phyloP scores from a whole-genome alignment of 1,140 invertebrate species.

The Eriocheir sinensis region DNA sequence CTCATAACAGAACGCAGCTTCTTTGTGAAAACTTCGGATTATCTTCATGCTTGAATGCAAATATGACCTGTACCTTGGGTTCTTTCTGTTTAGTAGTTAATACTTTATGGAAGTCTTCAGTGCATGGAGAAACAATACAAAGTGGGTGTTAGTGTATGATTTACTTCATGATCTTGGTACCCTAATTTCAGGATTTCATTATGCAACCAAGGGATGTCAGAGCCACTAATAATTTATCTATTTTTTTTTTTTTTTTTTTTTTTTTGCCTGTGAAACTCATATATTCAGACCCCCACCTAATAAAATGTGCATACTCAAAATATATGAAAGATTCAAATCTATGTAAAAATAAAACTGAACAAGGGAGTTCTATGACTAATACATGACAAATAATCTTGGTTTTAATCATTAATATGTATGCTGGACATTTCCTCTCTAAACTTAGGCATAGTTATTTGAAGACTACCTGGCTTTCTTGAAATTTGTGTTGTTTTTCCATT shows the following conservation, averaged over 20 bases:
- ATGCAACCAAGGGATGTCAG: background rate
- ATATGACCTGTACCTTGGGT: background rate
- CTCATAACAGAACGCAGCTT: no score
- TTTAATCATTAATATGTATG: background rate
- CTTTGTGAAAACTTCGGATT: background rate
- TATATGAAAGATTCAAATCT: background rate
- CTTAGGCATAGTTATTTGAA: background rate
- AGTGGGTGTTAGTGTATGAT: background rate
- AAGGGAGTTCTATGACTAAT: background rate
- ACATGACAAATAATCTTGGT: background rate
- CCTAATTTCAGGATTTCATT: background rate
- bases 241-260: background rate
- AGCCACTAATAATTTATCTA: background rate
- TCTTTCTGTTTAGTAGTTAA: background rate
- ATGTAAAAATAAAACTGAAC: background rate
- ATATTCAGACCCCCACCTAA: background rate
- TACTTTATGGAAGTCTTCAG: slow-evolving; percentile 1
- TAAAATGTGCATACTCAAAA: background rate
- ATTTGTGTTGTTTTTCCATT: no score
- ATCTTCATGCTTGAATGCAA: background rate
- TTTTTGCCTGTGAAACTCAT: background rate
- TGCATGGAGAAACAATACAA: background rate
- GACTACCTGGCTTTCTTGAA: background rate
- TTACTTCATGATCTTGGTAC: background rate
- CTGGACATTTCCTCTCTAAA: background rate